phyloP scores from a whole-genome alignment of 1,140 invertebrate species.

The Drosophila sechellia region DNA sequence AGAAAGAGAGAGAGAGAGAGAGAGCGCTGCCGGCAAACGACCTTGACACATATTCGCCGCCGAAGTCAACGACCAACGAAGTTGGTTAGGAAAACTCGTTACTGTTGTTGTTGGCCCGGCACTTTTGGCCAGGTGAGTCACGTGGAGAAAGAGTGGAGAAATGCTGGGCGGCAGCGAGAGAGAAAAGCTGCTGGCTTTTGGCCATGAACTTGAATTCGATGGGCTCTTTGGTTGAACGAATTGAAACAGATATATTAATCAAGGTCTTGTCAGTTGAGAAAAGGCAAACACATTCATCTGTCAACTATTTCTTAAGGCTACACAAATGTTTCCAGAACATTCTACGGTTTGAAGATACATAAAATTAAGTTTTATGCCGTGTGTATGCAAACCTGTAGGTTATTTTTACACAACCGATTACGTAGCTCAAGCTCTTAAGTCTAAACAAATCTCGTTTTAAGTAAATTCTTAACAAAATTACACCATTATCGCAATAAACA shows the following conservation, averaged over 20 bases:
- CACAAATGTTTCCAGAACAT: not conserved
- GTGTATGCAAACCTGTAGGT: no score
- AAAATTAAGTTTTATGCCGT: no score
- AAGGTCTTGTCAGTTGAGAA: constrained; percentile 8
- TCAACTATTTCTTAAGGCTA: no score
- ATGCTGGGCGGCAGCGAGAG: not conserved
- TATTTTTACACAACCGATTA: no score
- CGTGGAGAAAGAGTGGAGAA: constrained; percentile 24
- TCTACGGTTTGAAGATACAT: no score
- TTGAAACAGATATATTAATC: constrained; percentile 1
- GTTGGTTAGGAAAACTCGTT: constrained; percentile 41
- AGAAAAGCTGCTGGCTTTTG: not conserved
- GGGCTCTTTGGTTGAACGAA: constrained; percentile 9
- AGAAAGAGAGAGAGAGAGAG: constrained; percentile 19
- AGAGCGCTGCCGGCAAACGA: constrained; percentile 31
- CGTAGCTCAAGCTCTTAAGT: not conserved
- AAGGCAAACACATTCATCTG: not conserved
- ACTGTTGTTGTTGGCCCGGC: constrained; percentile 21
- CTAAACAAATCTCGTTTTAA: not conserved
- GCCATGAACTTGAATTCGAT: constrained; percentile 45
- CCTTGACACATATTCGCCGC: constrained; percentile 63
- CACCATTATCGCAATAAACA: not conserved
- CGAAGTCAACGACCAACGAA: constrained; percentile 47
- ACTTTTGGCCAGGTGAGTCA: constrained; percentile 26
- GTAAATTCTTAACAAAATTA: not conserved